phyloP scores from a whole-genome alignment of 2,888 invertebrate species.

The Campaea margaritaria region DNA sequence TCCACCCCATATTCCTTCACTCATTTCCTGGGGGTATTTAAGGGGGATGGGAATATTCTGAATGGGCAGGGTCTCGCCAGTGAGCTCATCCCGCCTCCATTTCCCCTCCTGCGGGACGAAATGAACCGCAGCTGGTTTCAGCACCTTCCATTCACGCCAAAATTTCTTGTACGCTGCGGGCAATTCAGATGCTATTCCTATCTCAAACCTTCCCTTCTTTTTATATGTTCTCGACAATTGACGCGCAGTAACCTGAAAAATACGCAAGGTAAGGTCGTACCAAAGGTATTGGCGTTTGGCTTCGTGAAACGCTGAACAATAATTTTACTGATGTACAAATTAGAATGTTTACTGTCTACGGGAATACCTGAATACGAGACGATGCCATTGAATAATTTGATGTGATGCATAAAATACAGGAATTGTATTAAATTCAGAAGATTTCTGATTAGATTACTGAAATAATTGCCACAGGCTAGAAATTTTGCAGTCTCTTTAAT shows the following conservation, averaged over 20 bases:
- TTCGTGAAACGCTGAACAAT: constrained; percentile 2
- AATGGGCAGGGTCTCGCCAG: constrained; percentile 89
- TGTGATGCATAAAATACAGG: constrained; percentile 48
- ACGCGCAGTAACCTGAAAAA: constrained; percentile 76
- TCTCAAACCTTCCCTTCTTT: constrained; percentile 84
- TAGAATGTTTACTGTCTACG: background rate
- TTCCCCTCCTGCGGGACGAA: constrained; percentile 90
- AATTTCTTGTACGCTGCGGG: constrained; percentile 94
- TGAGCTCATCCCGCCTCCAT: constrained; percentile 90
- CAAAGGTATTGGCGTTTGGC: constrained; percentile 35
- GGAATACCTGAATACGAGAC: constrained; percentile 68
- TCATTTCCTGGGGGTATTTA: constrained; percentile 90
- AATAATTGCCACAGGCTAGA: no score
- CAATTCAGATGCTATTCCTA: constrained; percentile 88
- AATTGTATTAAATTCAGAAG: constrained; percentile 26
- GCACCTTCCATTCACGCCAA: constrained; percentile 92
- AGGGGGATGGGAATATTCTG: constrained; percentile 92
- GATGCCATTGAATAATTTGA: constrained; percentile 72
- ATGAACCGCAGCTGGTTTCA: constrained; percentile 86
- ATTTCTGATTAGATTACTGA: no score
- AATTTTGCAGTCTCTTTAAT: no score
- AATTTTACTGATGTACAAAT: constrained; percentile 43
- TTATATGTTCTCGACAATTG: constrained; percentile 80
- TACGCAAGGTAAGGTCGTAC: constrained; percentile 53
- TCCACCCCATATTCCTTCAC: constrained; percentile 98